phyloP scores from a whole-genome alignment of 1,140 invertebrate genomes.

The Ceratina calcarata region DNA sequence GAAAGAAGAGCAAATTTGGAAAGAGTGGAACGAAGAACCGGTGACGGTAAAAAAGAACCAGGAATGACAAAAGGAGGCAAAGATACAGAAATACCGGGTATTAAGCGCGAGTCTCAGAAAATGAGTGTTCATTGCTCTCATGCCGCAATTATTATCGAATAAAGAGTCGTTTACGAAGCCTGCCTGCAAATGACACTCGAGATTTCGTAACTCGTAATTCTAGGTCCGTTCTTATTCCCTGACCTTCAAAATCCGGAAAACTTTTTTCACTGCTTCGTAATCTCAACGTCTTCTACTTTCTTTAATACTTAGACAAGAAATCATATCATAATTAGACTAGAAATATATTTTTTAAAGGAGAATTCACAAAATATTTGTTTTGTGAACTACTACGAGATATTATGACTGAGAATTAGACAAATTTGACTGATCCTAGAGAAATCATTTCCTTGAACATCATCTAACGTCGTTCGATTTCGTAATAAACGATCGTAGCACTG shows the following conservation, averaged over 20 bases:
- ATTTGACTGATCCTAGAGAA: constrained; percentile 50
- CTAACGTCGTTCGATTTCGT: constrained; percentile 62
- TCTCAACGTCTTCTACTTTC: not conserved
- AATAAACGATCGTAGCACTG: constrained; percentile 60
- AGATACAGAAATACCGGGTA: constrained; percentile 61
- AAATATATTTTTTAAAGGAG: too few species aligned
- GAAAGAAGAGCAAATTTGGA: constrained; percentile 21
- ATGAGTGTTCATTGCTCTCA: constrained; percentile 69
- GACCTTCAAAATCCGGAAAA: constrained; percentile 35
- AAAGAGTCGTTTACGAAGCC: constrained; percentile 71
- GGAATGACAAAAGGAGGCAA: constrained; percentile 61
- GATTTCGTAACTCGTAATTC: constrained; percentile 66
- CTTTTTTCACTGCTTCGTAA: not conserved
- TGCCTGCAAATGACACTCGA: constrained; percentile 69
- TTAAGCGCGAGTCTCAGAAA: constrained; percentile 61
- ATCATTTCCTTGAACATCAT: constrained; percentile 62
- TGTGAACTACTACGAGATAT: too few species aligned
- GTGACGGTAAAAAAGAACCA: constrained; percentile 20
- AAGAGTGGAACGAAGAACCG: constrained; percentile 24
- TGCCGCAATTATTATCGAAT: constrained; percentile 77
- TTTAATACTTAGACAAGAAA: not conserved
- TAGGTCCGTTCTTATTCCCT: constrained; percentile 29
- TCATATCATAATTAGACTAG: not conserved
- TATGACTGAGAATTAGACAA: too few species aligned
- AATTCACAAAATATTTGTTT: too few species aligned